Conservation (phyloP, 2,113 vertebrate species). For the Fulmarus glacialis region DNA sequence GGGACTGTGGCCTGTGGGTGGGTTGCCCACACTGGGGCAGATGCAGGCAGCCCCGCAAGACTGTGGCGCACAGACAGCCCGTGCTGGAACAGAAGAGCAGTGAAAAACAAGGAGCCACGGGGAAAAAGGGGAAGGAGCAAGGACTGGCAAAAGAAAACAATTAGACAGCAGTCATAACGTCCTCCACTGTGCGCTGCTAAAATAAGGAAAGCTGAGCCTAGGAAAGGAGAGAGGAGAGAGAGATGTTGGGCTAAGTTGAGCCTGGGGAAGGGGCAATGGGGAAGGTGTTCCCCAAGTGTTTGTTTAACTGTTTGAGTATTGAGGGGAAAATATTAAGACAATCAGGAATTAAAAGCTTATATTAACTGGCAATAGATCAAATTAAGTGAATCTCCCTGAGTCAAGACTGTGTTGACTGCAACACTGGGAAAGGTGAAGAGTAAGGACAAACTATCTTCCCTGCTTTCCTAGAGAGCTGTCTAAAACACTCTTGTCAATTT, state of each 20-base stretch:
- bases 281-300: not conserved
- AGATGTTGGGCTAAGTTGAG: not conserved
- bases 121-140: not conserved
- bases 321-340: not conserved
- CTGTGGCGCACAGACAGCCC: not conserved
- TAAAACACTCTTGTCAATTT: not conserved
- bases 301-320: not conserved
- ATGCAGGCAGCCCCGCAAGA: accelerated
- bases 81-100: not conserved
- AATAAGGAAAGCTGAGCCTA: not conserved
- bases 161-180: not conserved
- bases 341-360: not conserved
- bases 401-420: not conserved
- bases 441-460: not conserved
- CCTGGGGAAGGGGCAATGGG: not conserved
- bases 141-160: not conserved
- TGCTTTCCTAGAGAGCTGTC: not conserved
- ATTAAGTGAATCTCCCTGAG: not conserved
- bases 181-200: not conserved
- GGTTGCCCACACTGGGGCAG: accelerated
- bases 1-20: not conserved
- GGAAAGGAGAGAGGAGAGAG: not conserved
- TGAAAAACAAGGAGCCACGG: not conserved
- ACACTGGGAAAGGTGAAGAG: not conserved
- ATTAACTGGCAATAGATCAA: not conserved